Evolutionary conservation across 35 echinoderm and acorn worm genomes (phyloP), one percentile per base, ranked within the genome.

Genomic region (Stichopus chloronotus): DNA sequence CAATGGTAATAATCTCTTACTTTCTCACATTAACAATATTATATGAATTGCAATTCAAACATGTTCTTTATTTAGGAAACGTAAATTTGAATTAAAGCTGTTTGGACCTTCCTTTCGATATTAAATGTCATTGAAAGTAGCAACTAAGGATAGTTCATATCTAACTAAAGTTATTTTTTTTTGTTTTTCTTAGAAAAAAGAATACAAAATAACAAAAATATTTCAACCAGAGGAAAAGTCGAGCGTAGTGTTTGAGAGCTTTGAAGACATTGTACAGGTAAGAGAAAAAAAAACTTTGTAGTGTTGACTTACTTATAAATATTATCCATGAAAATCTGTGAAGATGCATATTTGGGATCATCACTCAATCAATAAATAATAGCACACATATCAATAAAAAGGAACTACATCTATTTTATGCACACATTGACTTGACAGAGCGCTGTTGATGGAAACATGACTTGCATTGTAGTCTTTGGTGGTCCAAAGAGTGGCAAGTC

Each of bases 261-360:
- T 72, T 72, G 69, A 72, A 72, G 69, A n/a, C 22, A n/a, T 72
- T 72, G 17, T 72, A 14, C 69, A 72, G 69, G 69, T 72, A n/a
- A n/a, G 69, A n/a, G 17, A 72, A 72, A n/a, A 7, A 7, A n/a
- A 72, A 72, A n/a, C 22, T 20, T 2, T 3, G 69, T 72, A 5
- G 16, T 72, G 69, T 72, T n/a, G 17, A 63, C 60, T 9, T 63
- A 63, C 3, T 63, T 2, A 63, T 12, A 63, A 12, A 17, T 63
- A 12, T 17, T 9, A 8, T 63, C 17, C 6, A 9, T 63, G 9
- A 9, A 63, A 9, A 7, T 63, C 17, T 12, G 17, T 63, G 60
- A 63, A 63, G 60, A 63, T 63, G 60, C 60, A 63, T 63, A 11
- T 63, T 8, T 16, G 0, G 8, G 9, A 4, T 63, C 60, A 8